phyloP scores from a whole-genome alignment of 2,797 vertebrate genomes.

The Orientallactaga sibirica region DNA sequence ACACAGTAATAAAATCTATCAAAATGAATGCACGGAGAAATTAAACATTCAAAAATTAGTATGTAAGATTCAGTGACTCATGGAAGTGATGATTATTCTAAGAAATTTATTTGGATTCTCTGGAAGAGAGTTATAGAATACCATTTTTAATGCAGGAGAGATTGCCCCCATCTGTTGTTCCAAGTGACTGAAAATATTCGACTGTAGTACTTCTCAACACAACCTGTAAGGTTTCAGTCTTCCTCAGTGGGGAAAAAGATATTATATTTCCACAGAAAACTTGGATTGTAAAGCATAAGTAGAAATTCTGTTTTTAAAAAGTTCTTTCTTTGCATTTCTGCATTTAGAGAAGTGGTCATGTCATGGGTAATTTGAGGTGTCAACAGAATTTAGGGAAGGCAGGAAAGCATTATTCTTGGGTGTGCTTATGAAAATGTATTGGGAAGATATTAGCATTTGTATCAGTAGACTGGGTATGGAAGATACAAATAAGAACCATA shows the following conservation, averaged over 20 bases:
- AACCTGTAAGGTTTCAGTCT: neutral
- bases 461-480: no score
- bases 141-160: neutral
- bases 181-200: neutral
- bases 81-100: neutral
- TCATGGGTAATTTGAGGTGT: neutral
- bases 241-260: neutral
- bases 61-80: neutral
- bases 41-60: constrained; percentile 9
- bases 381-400: neutral
- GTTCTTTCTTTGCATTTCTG: neutral
- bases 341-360: neutral
- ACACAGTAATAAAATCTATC: neutral
- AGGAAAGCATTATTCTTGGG: neutral
- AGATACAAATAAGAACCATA: neutral
- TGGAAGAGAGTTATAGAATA: neutral
- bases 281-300: neutral
- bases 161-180: neutral
- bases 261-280: neutral
- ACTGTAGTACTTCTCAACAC: neutral
- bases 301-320: neutral
- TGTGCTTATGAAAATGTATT: neutral
- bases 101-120: neutral
- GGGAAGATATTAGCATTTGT: neutral
- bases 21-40: neutral